Conservation (phyloP, 2,888 invertebrate genomes). For the Troides aeacus region DNA sequence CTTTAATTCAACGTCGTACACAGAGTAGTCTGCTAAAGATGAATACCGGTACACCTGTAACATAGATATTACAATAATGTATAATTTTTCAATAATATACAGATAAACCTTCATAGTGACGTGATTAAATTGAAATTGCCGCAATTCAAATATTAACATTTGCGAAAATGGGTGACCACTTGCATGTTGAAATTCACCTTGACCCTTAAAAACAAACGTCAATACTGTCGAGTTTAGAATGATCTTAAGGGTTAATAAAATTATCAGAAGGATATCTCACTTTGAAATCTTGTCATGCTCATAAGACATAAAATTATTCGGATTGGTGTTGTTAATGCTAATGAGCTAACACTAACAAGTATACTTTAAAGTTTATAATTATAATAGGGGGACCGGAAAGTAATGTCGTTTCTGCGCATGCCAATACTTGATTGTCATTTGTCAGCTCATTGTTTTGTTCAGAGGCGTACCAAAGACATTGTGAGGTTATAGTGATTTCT, state of each 20-base stretch:
- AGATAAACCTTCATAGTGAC: conserved; percentile 21
- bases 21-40: conserved; percentile 80
- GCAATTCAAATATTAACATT: conserved; percentile 18
- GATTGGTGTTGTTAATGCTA: no score
- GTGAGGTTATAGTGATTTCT: no score
- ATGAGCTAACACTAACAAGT: no score
- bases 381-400: no score
- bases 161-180: conserved; percentile 13
- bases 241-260: conserved; percentile 1
- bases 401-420: no score
- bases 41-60: conserved; percentile 85
- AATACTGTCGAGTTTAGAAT: conserved; percentile 5
- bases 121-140: conserved; percentile 24
- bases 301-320: no score
- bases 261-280: not conserved
- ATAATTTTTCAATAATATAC: conserved; percentile 21
- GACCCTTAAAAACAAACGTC: conserved; percentile 17
- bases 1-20: conserved; percentile 80
- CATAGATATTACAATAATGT: conserved; percentile 13
- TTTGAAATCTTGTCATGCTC: not conserved
- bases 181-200: conserved; percentile 18
- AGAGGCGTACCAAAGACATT: no score
- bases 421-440: no score
- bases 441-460: no score
- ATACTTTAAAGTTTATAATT: no score